These are phyloP conservation scores for Saiga tatarica DNA, from an alignment of 2,113 vertebrate genomes.

Conservation along the genomic window DNA sequence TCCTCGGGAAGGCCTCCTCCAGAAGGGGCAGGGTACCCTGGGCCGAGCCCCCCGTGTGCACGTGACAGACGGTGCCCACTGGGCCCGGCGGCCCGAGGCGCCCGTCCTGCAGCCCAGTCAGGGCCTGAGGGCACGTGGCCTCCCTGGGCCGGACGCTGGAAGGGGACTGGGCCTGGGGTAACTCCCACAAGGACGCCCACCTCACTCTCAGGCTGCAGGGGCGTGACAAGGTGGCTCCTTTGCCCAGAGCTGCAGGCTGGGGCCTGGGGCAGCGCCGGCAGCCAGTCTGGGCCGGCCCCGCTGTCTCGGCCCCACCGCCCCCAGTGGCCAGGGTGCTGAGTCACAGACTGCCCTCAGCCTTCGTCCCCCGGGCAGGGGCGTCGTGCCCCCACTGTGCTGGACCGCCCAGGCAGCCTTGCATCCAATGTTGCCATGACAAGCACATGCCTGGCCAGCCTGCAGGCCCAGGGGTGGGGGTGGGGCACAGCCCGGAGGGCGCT, in stretches of 20 bases:
- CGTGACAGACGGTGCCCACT: accelerated
- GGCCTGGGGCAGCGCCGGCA: accelerated
- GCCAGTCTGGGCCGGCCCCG: accelerated
- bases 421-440: background rate
- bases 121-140: accelerated
- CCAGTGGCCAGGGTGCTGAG: too few relatives aligned
- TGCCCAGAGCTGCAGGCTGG: too few relatives aligned
- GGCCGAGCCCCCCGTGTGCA: accelerated
- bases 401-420: background rate
- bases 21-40: background rate
- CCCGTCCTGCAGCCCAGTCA: background rate
- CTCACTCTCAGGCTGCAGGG: background rate
- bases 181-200: accelerated
- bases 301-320: background rate
- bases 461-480: background rate
- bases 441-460: accelerated
- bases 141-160: too few relatives aligned
- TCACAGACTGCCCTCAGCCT: background rate
- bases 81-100: accelerated
- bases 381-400: background rate
- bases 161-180: accelerated
- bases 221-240: too few relatives aligned
- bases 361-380: accelerated
- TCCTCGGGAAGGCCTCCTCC: accelerated
- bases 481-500: background rate